Evolutionary conservation across 2,113 vertebrate species (phyloP).

Genomic region (Rhynchomys soricoides): DNA sequence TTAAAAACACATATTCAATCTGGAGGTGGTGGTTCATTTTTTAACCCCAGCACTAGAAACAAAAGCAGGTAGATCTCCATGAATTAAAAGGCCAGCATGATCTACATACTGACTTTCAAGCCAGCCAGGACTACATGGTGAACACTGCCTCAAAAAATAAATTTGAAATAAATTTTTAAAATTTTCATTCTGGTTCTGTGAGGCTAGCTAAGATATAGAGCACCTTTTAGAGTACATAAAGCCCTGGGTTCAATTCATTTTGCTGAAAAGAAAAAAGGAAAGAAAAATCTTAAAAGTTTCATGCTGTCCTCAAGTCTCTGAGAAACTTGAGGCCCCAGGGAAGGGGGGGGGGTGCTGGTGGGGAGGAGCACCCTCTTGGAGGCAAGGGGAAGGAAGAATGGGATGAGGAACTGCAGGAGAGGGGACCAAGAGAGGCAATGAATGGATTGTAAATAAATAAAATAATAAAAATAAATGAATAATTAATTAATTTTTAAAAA

Average conservation of each 20-base stretch:
- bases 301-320: neutral
- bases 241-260: neutral
- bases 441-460: no score
- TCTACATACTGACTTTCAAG: neutral
- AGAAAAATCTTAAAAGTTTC: neutral
- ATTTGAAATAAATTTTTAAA: neutral
- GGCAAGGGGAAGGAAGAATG: no score
- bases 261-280: neutral
- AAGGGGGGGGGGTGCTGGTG: no score
- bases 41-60: neutral
- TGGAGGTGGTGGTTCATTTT: neutral
- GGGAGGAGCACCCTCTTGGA: no score
- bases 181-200: neutral
- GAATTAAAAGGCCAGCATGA: neutral
- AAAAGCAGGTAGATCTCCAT: neutral
- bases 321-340: no score
- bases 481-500: no score
- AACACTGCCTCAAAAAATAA: neutral
- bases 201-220: neutral
- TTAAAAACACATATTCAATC: neutral
- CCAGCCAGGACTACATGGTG: neutral
- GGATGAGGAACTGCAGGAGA: no score
- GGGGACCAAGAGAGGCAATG: no score
- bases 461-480: no score
- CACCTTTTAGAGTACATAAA: neutral